Evolutionary conservation across 2,888 invertebrate genomes (phyloP), one percentile per base, ranked within the genome.

Genomic region (Meta bourneti): DNA sequence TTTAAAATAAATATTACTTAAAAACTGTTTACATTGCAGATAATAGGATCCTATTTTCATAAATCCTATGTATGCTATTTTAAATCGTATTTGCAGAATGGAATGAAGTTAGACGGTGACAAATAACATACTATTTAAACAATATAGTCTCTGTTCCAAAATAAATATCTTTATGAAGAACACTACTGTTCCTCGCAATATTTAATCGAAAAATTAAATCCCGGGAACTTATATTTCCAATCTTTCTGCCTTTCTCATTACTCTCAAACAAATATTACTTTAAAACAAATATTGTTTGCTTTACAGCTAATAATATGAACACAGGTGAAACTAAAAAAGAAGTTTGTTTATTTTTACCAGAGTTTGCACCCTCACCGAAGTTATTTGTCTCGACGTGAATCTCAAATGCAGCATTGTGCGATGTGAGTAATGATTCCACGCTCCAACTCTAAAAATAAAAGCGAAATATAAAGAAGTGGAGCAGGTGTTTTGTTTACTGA

Each of bases 401-500:
- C 61, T 61, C 13, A 5, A 61, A 61, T 16, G 61, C 13, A 61
- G 7, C 61, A 61, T 61, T 61, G 61, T 61, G 11, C 61, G 16
- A 11, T 16, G 61, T 61, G 61, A 61, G 61, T 61, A 61, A 61
- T 61, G 61, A 61, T 61, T 16, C 61, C 16, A 11, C 5, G 13
- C 16, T 61, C 16, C 13, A 61, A 61, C 7, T 9, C 16, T 61
- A 51, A 52, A 52, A 80, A 80, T 13, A 82, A 70, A 49, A 71
- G 71, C 61, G 5, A 69, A 20, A 13, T 16, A 49, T 20, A 61
- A 86, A 70, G 49, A 72, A 52, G 48, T 48, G 85, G 75, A 77
- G 78, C 85, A 86, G 85, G 85, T 86, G 85, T 70, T 86, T 75
- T 86, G 78, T 78, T 78, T 77, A 49, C 70, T 86, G 85, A 86